Conservation (phyloP, 2,888 invertebrate genomes). For the Dasysyrphus tricinctus region DNA sequence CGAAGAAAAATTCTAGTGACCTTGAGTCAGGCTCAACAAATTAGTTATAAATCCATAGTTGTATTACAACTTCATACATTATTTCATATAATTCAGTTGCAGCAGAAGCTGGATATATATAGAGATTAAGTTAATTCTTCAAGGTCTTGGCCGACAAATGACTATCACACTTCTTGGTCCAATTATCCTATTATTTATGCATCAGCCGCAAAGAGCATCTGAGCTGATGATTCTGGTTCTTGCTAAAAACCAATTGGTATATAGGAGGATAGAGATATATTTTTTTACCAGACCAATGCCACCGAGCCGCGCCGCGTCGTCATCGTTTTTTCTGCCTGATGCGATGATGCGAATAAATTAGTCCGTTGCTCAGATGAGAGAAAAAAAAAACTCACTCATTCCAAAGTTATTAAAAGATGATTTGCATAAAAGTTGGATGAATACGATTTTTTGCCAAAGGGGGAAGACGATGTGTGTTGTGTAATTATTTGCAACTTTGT, state of each 20-base stretch:
- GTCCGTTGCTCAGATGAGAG: conserved; percentile 4
- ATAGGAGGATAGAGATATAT: conserved; percentile 9
- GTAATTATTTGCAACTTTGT: conserved; percentile 50
- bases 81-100: not conserved
- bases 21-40: not conserved
- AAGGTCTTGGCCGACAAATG: conserved; percentile 53
- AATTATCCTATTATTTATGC: conserved; percentile 75
- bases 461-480: conserved; percentile 25
- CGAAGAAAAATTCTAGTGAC: not conserved
- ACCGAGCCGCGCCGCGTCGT: not conserved
- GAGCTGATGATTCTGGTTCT: conserved; percentile 56
- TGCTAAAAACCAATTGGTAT: conserved; percentile 11
- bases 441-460: conserved; percentile 29
- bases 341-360: conserved; percentile 66
- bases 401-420: conserved; percentile 81
- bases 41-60: not conserved
- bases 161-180: conserved; percentile 73
- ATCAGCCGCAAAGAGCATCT: conserved; percentile 52
- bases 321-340: conserved; percentile 29
- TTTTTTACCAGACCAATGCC: conserved; percentile 4
- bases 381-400: conserved; percentile 43
- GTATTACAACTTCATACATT: not conserved
- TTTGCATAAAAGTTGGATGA: conserved; percentile 79
- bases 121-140: conserved; percentile 45
- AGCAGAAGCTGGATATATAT: conserved; percentile 17